Evolutionary conservation across 1,140 invertebrate genomes (phyloP), one percentile per base, ranked within the genome.

Genomic region (Globodera ellingtonae): DNA sequence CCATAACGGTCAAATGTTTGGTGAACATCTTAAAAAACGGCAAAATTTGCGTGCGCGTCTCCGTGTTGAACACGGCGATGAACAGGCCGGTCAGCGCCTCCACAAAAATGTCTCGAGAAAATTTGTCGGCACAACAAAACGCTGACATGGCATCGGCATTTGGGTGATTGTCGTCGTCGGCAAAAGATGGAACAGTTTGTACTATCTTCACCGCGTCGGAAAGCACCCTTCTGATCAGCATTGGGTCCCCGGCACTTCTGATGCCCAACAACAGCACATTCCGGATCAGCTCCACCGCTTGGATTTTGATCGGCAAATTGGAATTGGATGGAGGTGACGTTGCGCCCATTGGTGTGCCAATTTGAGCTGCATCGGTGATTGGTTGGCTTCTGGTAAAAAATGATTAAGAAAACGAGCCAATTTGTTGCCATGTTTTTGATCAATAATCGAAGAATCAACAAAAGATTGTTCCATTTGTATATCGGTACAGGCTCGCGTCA

Each of bases 1-100:
- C 81, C 83, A 78, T 85, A 24, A 84, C 67, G 46, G 82, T 84
- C 48, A 84, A 72, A 83, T 86, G 77, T 35, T 80, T 56, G n/a
- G 85, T 71, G 47, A 86, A 69, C 47, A 62, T 71, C 24, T 72
- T 85, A 69, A 83, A 84, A 70, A 84, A 83, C 21, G 77, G n/a
- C n/a, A 85, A 69, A 56, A 47, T 70, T 62, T 83, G 67, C 35
- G 44, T n/a, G 66, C 82, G 62, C 24, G 76, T 59, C 47, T 84
- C 83, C 48, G 35, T 65, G 71, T 71, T 82, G 24, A 84, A 80
- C 18, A 84, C 79, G 15, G 82, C 85, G 74, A 75, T 73, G 71
- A 84, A 84, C 6, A 84, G 46, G 24, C 84, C 83, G 18, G 52
- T 84, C 44, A 84, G 67, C 46, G 81, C 81, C 21, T 24, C 65